These are phyloP conservation scores for Sclerodermus sp. DNA, from an alignment of 2,888 invertebrate species.

Conservation along the genomic window DNA sequence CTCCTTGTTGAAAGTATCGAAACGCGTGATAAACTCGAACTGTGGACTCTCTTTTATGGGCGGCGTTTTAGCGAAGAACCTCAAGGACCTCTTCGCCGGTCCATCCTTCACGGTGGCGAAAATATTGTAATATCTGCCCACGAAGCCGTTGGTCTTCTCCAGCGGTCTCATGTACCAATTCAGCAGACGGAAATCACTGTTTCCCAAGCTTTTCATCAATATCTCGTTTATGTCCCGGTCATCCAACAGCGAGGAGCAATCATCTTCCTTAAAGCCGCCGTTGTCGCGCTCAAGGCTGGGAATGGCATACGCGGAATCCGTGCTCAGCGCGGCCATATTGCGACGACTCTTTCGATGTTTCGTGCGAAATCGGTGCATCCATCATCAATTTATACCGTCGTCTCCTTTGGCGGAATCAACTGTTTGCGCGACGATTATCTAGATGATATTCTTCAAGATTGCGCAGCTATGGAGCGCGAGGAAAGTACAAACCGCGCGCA, in stretches of 20 bases:
- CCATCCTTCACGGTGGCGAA: conserved; percentile 14
- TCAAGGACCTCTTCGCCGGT: conserved; percentile 8
- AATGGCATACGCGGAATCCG: too few relatives aligned
- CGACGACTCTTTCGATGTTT: too few relatives aligned
- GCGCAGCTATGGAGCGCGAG: too few relatives aligned
- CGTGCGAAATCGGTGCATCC: too few relatives aligned
- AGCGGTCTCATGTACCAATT: conserved; percentile 27
- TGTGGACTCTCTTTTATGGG: conserved; percentile 24
- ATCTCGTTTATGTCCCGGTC: conserved; percentile 27
- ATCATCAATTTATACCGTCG: background rate
- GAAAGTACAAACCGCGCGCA: too few relatives aligned
- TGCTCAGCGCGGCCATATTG: too few relatives aligned
- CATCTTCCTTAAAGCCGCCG: background rate
- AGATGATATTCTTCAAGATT: too few relatives aligned
- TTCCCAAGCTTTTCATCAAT: conserved; percentile 24
- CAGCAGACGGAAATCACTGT: conserved; percentile 19
- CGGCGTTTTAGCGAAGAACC: conserved; percentile 35
- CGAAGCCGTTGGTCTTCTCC: conserved; percentile 23
- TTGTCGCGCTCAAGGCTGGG: too few relatives aligned
- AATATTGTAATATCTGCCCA: conserved; percentile 32
- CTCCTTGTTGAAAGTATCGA: conserved; percentile 30
- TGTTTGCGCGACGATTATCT: background rate
- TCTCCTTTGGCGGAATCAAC: background rate
- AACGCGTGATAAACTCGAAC: conserved; percentile 13
- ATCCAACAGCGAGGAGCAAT: conserved; percentile 8